Evolutionary conservation across 2,113 vertebrate genomes (phyloP).

Genomic region (Neodontobutis hainanensis): DNA sequence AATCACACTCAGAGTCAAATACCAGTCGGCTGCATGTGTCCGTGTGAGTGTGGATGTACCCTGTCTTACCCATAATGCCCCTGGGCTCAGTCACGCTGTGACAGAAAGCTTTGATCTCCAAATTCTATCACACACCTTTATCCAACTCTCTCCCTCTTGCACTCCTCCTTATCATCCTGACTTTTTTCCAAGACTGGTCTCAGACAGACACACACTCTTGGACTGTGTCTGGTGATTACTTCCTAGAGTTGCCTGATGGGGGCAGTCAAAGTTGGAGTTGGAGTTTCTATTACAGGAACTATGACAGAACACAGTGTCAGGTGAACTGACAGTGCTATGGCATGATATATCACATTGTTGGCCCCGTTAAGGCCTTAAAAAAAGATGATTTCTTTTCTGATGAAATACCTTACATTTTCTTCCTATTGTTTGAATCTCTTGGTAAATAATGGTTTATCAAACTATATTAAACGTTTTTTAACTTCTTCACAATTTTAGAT

Average conservation of each 20-base stretch:
- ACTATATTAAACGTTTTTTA: too few species aligned
- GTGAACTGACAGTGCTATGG: too few species aligned
- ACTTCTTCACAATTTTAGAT: too few species aligned
- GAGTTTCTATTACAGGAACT: background rate
- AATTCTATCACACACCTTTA: conserved; percentile 73
- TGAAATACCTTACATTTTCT: too few species aligned
- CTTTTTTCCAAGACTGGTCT: conserved; percentile 34
- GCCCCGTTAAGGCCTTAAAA: too few species aligned
- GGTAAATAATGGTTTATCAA: too few species aligned
- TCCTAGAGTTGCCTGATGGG: conserved; percentile 41
- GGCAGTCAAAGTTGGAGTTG: conserved; percentile 26
- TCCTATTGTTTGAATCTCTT: too few species aligned
- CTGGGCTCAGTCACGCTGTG: conserved; percentile 73
- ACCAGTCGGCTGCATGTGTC: conserved; percentile 39
- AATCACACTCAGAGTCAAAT: conserved; percentile 73
- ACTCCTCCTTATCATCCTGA: conserved; percentile 55
- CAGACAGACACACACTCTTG: conserved; percentile 5
- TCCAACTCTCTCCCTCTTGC: conserved; percentile 57
- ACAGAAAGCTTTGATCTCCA: conserved; percentile 74
- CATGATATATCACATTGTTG: too few species aligned
- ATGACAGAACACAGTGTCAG: background rate
- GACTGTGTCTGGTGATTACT: conserved; percentile 19
- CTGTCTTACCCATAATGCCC: conserved; percentile 71
- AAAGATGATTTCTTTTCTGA: too few species aligned
- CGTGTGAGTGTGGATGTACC: conserved; percentile 35